phyloP scores from a whole-genome alignment of 2,888 invertebrate genomes.

The Crepidodera aurea region DNA sequence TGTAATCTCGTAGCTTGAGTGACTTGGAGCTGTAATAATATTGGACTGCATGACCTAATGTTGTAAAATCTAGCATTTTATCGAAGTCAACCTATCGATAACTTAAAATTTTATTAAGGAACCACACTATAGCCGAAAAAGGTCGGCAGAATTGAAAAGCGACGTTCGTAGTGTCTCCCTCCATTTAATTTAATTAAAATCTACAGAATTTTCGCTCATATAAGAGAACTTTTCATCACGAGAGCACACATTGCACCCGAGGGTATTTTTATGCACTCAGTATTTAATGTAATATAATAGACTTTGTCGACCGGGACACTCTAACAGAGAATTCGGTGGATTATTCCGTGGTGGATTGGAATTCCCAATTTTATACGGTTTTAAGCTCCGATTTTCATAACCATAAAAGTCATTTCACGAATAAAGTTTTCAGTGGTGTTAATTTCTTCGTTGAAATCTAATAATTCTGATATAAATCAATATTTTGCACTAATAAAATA shows the following conservation, averaged over 20 bases:
- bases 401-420: neutral
- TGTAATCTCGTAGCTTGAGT: no score
- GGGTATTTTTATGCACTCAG: conserved; percentile 38
- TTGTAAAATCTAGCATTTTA: no score
- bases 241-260: conserved; percentile 35
- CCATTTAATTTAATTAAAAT: conserved; percentile 42
- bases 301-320: conserved; percentile 5
- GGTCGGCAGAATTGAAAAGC: neutral
- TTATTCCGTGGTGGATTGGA: conserved; percentile 4
- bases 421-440: no score
- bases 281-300: conserved; percentile 26
- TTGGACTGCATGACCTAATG: no score
- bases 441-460: no score
- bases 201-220: conserved; percentile 37
- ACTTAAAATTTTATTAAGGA: neutral
- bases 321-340: conserved; percentile 3
- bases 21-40: no score
- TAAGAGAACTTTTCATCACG: conserved; percentile 36
- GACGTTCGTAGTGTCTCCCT: conserved; percentile 24
- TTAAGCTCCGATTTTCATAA: neutral
- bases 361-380: neutral
- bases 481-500: no score
- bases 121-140: neutral
- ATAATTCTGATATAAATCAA: no score
- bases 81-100: no score